Percentiles rank a stretch among this genome's conserved stretches.
phyloP scores from a whole-genome alignment of 2,797 vertebrate species.

The Brachymystax lenok region DNA sequence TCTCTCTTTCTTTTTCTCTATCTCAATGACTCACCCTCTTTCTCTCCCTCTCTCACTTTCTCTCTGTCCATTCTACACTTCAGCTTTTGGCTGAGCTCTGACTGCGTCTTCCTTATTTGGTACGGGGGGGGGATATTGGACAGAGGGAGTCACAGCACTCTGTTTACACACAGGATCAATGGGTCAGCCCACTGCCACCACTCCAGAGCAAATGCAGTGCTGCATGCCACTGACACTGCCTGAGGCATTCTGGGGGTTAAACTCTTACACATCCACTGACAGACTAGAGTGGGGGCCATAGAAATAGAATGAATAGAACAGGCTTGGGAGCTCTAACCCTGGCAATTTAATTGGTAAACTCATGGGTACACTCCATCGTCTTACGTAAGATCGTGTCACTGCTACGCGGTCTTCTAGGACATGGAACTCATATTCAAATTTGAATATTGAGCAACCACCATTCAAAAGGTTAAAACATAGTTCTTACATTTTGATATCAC shows the following conservation, averaged over 20 bases:
- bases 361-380: too few relatives aligned
- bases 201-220: slow-evolving; percentile 65
- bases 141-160: slow-evolving; percentile 29
- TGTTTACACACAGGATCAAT: slow-evolving; percentile 67
- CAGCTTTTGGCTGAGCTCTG: slow-evolving; percentile 47
- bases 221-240: slow-evolving; percentile 2
- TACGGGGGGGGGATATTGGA: background rate
- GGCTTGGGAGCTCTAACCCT: too few relatives aligned
- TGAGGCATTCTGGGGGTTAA: background rate
- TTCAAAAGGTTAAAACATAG: too few relatives aligned
- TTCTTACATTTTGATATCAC: too few relatives aligned
- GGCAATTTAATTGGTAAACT: too few relatives aligned
- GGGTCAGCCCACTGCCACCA: slow-evolving; percentile 58
- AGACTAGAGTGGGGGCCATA: slow-evolving; percentile 18
- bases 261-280: slow-evolving; percentile 15
- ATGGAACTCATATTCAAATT: too few relatives aligned
- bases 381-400: too few relatives aligned
- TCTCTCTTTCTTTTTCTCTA: slow-evolving; percentile 30
- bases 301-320: too few relatives aligned
- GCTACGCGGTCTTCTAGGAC: too few relatives aligned
- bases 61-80: slow-evolving; percentile 24
- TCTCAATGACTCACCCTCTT: slow-evolving; percentile 30
- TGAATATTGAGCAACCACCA: too few relatives aligned
- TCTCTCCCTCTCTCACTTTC: background rate
- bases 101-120: slow-evolving; percentile 30